Evolutionary conservation across 1,140 invertebrate species (phyloP), one percentile per base, ranked within the genome.

Genomic region (Drosophila lini): DNA sequence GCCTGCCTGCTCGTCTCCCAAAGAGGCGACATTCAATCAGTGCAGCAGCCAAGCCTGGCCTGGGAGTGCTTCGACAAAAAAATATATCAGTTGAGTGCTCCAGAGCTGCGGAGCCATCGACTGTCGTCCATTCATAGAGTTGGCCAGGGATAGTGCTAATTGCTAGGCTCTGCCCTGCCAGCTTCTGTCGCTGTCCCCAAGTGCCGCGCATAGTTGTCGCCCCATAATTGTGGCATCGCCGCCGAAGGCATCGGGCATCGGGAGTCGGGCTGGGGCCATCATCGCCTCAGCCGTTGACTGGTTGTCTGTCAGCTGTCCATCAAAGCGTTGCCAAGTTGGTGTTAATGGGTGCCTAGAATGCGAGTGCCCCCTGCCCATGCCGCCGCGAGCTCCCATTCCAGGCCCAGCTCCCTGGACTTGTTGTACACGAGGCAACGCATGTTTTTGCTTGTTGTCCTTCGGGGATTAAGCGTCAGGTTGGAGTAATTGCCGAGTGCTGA

Each of bases 391-490:
- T 59, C 44, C 53, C 68, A 59, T 73, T 59, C 50, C 47, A 56
- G 16, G 16, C 6, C 19, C 52, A 55, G 25, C 47, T 76, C 62
- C 71, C 48, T 47, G 42, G 36, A 63, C 64, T 79, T 88, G 83
- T 88, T 68, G 80, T 78, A 88, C 83, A 89, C 74, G 84, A 55
- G 67, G 73, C 76, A 74, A 86, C 83, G 80, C 83, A 75, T 88
- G 84, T 88, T 88, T 88, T 88, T 86, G 83, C 83, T 80, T 88
- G 83, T 88, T 82, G 84, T 88, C 84, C 84, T 89, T 88, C 80
- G 84, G 84, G 84, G 84, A 89, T 89, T 80, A 80, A 73, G 79
- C 82, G 82, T 88, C 83, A 88, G 67, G 74, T 88, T 80, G 76
- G 80, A 88, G 83, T 88, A 88, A 88, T 88, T 88, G 83, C 77